Evolutionary conservation across 2,797 vertebrate genomes (phyloP), one percentile per base, ranked within the genome.

Genomic region (Salarias fasciatus): DNA sequence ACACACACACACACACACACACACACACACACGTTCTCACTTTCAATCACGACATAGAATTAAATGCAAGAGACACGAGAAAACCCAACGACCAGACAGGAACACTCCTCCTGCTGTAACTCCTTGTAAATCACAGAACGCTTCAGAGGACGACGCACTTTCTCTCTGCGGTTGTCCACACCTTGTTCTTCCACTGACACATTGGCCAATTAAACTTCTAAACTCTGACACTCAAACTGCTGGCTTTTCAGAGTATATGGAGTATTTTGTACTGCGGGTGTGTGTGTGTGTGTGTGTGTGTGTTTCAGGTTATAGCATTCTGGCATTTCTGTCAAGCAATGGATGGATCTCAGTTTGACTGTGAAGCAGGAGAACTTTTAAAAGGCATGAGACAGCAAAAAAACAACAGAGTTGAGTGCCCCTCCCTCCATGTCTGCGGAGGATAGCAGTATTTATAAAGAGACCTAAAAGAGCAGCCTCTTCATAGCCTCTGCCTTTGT

Each of bases 161-260:
- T 56, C 13, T 8, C 67, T 48, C 58, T 61, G 55, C 74, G 75
- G 70, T 69, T 64, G 71, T 77, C 70, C 60, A 50, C 58, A 63
- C 53, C 62, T 68, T 63, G 68, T 70, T 79, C 54, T 66, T 59
- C 70, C 11, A 31, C 77, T 82, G 82, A 77, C 83, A 87, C 60
- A 69, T 77, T 63, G 82, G 67, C 84, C 85, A 86, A 88, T 90
- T 88, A 88, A 82, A 84, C 77, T 64, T 81, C 72, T 70, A 80
- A 78, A 82, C 68, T 53, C 70, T 69, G 64, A 72, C 72, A 86
- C 71, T 60, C 59, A 53, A 61, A 54, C 52, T 63, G 52, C 46
- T 50, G 69, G 47, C 59, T 67, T 77, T 75, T 68, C 56, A 46
- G 57, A 75, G 63, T 42, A 54, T 62, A 62, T 45, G 10, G 71